These are phyloP conservation scores for Sicus ferrugineus DNA, from an alignment of 2,888 invertebrate genomes.

Conservation along the genomic window DNA sequence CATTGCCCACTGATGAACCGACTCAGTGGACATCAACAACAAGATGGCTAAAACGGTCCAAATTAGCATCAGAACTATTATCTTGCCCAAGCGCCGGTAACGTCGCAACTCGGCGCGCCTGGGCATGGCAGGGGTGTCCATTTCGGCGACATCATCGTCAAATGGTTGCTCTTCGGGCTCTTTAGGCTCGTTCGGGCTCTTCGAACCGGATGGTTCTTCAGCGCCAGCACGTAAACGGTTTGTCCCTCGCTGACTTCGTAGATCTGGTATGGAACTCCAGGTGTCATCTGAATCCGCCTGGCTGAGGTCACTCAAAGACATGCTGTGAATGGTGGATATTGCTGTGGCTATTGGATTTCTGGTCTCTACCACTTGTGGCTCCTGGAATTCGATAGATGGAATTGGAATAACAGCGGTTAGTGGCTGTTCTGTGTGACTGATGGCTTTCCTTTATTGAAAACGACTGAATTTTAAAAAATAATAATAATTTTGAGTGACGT, in stretches of 20 bases:
- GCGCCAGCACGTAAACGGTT: constrained; percentile 5
- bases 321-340: background rate
- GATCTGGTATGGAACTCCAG: constrained; percentile 8
- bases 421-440: no score
- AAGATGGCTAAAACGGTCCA: background rate
- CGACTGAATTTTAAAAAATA: background rate
- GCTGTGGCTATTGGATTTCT: background rate
- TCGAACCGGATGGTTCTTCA: background rate
- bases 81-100: background rate
- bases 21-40: background rate
- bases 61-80: background rate
- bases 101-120: background rate
- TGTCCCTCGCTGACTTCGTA: background rate
- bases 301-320: background rate
- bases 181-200: background rate
- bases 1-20: background rate
- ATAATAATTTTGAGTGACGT: background rate
- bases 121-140: background rate
- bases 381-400: background rate
- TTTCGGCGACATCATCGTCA: background rate
- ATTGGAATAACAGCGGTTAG: no score
- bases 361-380: background rate
- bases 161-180: background rate
- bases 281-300: background rate
- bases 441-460: background rate